A percentile compares a stretch with the other conserved stretches of the same genome.
phyloP scores from a whole-genome alignment of 2,797 vertebrate genomes.

The Philypnodon macrostomus region DNA sequence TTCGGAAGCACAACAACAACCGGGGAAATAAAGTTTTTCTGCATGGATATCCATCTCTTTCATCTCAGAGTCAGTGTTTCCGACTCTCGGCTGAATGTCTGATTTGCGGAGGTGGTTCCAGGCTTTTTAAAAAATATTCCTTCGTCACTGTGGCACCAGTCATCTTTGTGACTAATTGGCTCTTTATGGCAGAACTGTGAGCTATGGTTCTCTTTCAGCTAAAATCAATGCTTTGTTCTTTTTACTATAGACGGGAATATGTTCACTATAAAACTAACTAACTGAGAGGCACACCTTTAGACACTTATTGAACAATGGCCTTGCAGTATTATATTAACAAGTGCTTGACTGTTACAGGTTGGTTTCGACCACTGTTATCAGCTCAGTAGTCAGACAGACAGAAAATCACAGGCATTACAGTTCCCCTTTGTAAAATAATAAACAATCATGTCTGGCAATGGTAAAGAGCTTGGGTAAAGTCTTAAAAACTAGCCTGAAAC shows the following conservation, averaged over 20 bases:
- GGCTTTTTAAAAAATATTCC: conserved; percentile 11
- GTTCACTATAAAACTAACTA: no score
- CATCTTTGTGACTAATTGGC: conserved; percentile 32
- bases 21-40: conserved; percentile 8
- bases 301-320: not conserved
- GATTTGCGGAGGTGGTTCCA: conserved; percentile 33
- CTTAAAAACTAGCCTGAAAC: no score
- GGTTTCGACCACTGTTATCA: no score
- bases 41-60: conserved; percentile 4
- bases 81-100: conserved; percentile 9
- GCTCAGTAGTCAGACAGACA: no score
- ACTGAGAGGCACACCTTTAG: not conserved
- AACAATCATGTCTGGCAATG: no score
- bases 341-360: no score
- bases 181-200: conserved; percentile 8
- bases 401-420: no score
- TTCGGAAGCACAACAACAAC: not conserved
- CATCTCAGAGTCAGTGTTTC: conserved; percentile 19
- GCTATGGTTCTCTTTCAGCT: not conserved
- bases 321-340: not conserved
- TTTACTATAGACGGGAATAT: not conserved
- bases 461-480: no score
- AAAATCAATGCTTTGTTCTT: not conserved
- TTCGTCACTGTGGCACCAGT: conserved; percentile 14
- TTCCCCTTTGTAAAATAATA: no score